Percentiles rank a stretch among this genome's conserved stretches.
phyloP scores from a whole-genome alignment of 2,113 vertebrate species.

The Axis porcinus region DNA sequence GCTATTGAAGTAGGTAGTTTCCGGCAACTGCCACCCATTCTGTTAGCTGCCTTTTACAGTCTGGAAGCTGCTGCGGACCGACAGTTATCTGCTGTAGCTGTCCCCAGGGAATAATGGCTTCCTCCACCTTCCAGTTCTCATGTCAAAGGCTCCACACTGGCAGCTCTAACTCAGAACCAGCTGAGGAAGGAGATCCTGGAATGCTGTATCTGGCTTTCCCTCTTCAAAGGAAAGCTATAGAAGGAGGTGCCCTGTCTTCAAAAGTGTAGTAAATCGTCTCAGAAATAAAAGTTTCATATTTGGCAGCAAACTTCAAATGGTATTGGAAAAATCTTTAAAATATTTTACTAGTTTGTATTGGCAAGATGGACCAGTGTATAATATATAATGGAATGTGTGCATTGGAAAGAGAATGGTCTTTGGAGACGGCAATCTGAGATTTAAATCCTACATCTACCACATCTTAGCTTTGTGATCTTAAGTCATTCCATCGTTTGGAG shows the following conservation, averaged over 20 bases:
- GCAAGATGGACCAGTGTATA: background rate
- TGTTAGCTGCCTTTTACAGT: background rate
- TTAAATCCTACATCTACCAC: background rate
- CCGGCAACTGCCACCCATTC: background rate
- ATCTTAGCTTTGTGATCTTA: background rate
- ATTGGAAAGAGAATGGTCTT: background rate
- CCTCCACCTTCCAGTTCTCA: background rate
- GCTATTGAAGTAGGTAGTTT: background rate
- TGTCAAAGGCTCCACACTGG: background rate
- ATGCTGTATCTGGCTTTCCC: background rate
- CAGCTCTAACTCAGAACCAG: background rate
- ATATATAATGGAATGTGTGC: background rate
- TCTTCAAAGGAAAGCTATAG: background rate
- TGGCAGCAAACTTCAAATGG: background rate
- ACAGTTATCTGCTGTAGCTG: background rate
- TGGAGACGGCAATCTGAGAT: background rate
- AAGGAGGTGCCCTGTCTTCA: background rate
- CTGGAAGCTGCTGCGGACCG: background rate
- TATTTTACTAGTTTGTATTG: background rate
- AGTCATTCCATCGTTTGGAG: background rate
- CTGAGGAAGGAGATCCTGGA: background rate
- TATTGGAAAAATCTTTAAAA: background rate
- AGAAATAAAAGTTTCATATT: background rate
- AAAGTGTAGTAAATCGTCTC: background rate
- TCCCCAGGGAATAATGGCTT: background rate